These are phyloP conservation scores for Alcis repandata DNA, from an alignment of 2,888 invertebrate species.

Conservation along the genomic window DNA sequence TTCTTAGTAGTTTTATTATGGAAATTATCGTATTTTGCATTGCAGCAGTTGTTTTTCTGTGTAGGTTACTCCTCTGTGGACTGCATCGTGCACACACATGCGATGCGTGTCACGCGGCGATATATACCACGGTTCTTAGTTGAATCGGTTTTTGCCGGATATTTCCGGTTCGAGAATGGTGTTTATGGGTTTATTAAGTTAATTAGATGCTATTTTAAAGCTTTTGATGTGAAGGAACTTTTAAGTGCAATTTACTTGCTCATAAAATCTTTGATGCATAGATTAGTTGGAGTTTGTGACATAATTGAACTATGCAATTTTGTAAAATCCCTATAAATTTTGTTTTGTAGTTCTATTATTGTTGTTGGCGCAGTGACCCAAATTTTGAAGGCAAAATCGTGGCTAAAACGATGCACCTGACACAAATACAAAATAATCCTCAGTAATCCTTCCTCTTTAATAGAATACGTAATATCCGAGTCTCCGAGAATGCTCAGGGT, in stretches of 20 bases:
- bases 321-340: too few relatives aligned
- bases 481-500: conserved; percentile 6
- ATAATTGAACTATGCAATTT: too few relatives aligned
- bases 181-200: conserved; percentile 23
- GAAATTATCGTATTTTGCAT: not conserved
- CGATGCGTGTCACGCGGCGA: conserved; percentile 25
- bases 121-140: conserved; percentile 15
- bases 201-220: conserved; percentile 26
- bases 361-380: too few relatives aligned
- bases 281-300: not conserved
- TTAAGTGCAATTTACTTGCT: not conserved
- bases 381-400: too few relatives aligned
- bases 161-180: conserved; percentile 13
- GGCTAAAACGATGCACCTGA: not conserved
- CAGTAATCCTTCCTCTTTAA: conserved; percentile 3
- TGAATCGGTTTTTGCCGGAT: conserved; percentile 27
- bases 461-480: conserved; percentile 8
- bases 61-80: not conserved
- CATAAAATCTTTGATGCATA: not conserved
- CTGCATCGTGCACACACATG: conserved; percentile 23
- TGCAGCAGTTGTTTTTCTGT: not conserved
- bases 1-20: too few relatives aligned
- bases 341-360: too few relatives aligned
- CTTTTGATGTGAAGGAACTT: not conserved
- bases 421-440: not conserved